Percentiles rank a stretch among this genome's conserved stretches.
These are phyloP conservation scores for Drosophila nigrodunni DNA, from an alignment of 1,140 invertebrate species.

Conservation along the genomic window DNA sequence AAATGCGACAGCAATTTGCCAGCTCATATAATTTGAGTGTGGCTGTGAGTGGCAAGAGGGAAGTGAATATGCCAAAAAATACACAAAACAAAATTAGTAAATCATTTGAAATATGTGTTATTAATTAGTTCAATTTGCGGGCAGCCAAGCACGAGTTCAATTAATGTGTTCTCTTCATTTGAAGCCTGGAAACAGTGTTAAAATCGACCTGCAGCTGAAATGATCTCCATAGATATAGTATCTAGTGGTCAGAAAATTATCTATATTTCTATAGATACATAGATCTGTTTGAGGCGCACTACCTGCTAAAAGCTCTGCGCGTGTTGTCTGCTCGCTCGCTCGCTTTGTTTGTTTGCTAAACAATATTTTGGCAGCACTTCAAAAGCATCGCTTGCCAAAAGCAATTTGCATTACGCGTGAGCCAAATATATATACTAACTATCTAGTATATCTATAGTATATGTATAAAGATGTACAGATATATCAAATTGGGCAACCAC, in stretches of 20 bases:
- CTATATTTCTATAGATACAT: conserved; percentile 18
- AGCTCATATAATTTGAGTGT: conserved; percentile 27
- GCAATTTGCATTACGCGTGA: conserved; percentile 68
- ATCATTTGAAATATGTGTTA: conserved; percentile 68
- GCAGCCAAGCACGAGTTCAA: conserved; percentile 58
- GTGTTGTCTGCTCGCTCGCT: conserved; percentile 51
- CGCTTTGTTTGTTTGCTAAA: conserved; percentile 74
- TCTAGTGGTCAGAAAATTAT: conserved; percentile 1
- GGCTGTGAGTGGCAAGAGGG: conserved; percentile 8
- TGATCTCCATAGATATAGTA: conserved; percentile 23
- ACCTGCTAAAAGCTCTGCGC: conserved; percentile 46
- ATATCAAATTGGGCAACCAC: conserved; percentile 62
- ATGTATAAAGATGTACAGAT: conserved; percentile 14
- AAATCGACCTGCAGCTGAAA: conserved; percentile 42
- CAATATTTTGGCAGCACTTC: conserved; percentile 78
- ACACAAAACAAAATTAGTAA: conserved; percentile 47
- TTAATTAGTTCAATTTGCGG: conserved; percentile 77
- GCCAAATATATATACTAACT: conserved; percentile 40
- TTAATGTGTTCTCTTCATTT: conserved; percentile 22
- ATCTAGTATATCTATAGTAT: conserved; percentile 2
- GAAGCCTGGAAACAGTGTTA: conserved; percentile 44
- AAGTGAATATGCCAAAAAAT: conserved; percentile 40
- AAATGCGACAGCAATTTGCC: conserved; percentile 23
- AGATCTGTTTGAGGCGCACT: conserved; percentile 9
- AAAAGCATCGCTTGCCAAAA: conserved; percentile 78